Conservation (phyloP, 1,140 invertebrate species). For the Macrosteles quadrilineatus region DNA sequence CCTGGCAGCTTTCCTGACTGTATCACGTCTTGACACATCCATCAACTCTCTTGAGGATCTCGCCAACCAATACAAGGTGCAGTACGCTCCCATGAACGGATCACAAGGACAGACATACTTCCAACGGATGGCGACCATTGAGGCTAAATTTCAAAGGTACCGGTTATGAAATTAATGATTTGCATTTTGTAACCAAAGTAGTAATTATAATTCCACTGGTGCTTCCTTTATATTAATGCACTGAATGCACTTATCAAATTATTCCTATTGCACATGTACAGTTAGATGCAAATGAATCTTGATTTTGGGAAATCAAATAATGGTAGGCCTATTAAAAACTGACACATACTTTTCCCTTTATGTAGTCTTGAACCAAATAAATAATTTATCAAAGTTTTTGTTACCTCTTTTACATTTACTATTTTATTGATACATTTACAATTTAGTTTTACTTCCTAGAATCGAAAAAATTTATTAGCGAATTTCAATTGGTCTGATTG, state of each 20-base stretch:
- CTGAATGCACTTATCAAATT: background rate
- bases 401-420: no score
- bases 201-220: background rate
- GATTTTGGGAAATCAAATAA: background rate
- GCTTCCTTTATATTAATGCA: background rate
- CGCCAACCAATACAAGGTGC: slow-evolving; percentile 62
- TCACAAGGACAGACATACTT: background rate
- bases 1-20: slow-evolving; percentile 92
- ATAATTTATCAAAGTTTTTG: no score
- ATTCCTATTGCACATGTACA: background rate
- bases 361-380: no score
- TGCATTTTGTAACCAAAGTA: background rate
- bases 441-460: no score
- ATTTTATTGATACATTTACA: no score
- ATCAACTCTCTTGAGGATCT: slow-evolving; percentile 86
- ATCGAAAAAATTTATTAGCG: no score
- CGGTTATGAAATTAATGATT: background rate
- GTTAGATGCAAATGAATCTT: background rate
- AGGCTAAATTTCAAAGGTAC: background rate
- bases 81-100: background rate
- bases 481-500: no score
- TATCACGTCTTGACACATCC: slow-evolving; percentile 77
- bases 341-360: no score
- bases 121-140: background rate
- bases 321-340: background rate